phyloP scores from a whole-genome alignment of 2,113 vertebrate species.

The Dascyllus trimaculatus region DNA sequence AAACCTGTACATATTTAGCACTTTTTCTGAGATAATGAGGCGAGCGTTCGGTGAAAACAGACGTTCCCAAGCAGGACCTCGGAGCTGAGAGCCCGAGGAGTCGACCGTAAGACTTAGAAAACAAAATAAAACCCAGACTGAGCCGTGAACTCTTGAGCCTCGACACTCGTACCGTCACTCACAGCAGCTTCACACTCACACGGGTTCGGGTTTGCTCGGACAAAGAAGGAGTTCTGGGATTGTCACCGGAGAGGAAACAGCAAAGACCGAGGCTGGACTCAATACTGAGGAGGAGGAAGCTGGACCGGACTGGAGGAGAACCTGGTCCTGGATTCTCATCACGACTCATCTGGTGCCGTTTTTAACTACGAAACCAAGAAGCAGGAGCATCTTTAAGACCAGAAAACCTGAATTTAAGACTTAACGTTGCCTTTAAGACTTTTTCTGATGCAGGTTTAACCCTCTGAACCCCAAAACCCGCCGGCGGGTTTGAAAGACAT shows the following conservation, averaged over 20 bases:
- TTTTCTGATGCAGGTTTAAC: too few species aligned
- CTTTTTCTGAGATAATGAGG: constrained; percentile 32
- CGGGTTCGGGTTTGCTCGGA: constrained; percentile 32
- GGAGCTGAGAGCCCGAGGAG: constrained; percentile 11
- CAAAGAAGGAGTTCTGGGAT: constrained; percentile 48
- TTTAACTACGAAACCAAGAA: too few species aligned
- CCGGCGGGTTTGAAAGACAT: too few species aligned
- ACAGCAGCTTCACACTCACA: constrained; percentile 2
- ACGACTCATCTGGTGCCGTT: neutral
- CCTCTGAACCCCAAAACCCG: too few species aligned
- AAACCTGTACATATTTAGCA: constrained; percentile 58
- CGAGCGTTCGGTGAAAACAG: constrained; percentile 37
- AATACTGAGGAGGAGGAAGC: neutral
- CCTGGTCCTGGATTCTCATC: neutral
- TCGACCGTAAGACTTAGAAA: constrained; percentile 21
- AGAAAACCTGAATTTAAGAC: too few species aligned
- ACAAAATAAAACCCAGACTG: neutral
- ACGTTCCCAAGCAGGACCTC: neutral
- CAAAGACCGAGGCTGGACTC: constrained; percentile 30
- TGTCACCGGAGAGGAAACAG: constrained; percentile 65
- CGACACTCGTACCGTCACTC: constrained; percentile 29
- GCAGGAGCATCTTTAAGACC: too few species aligned
- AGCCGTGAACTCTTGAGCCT: constrained; percentile 35
- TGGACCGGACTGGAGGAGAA: constrained; percentile 1
- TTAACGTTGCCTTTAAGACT: too few species aligned